Evolutionary conservation across 2,797 vertebrate species (phyloP).

Genomic region (Apogon talboti): DNA sequence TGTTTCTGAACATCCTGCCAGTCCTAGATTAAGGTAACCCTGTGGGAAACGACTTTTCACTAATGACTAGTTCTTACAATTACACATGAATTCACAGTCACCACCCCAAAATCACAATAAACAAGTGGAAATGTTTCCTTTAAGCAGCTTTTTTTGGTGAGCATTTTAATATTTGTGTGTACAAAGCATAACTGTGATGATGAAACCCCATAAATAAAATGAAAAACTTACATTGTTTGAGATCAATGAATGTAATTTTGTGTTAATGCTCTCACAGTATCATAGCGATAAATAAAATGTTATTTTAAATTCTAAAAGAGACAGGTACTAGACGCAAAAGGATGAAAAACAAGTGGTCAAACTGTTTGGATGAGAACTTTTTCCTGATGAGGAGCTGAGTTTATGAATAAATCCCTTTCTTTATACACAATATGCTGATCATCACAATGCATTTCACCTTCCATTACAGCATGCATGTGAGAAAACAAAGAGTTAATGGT

Average conservation of each 20-base stretch:
- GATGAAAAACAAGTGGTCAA: background rate
- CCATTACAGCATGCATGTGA: constrained; percentile 7
- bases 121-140: constrained; percentile 13
- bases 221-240: no score
- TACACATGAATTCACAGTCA: constrained; percentile 36
- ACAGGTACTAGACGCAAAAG: background rate
- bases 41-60: constrained; percentile 48
- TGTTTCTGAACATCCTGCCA: constrained; percentile 39
- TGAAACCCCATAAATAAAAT: no score
- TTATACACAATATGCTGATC: constrained; percentile 1
- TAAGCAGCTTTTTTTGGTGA: background rate
- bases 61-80: constrained; percentile 40
- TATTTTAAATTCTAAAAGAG: constrained; percentile 11
- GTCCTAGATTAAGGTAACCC: constrained; percentile 44
- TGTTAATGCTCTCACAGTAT: constrained; percentile 2
- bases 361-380: background rate
- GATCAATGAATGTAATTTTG: no score
- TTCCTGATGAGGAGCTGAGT: background rate
- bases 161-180: background rate
- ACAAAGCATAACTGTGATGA: background rate
- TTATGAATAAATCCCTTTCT: constrained; percentile 10
- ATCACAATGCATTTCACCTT: constrained; percentile 1
- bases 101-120: constrained; percentile 19
- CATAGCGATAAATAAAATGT: constrained; percentile 11
- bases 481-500: constrained; percentile 40